These are phyloP conservation scores for Gorilla gorilla DNA, from an alignment of 2,113 vertebrate species.

Conservation along the genomic window DNA sequence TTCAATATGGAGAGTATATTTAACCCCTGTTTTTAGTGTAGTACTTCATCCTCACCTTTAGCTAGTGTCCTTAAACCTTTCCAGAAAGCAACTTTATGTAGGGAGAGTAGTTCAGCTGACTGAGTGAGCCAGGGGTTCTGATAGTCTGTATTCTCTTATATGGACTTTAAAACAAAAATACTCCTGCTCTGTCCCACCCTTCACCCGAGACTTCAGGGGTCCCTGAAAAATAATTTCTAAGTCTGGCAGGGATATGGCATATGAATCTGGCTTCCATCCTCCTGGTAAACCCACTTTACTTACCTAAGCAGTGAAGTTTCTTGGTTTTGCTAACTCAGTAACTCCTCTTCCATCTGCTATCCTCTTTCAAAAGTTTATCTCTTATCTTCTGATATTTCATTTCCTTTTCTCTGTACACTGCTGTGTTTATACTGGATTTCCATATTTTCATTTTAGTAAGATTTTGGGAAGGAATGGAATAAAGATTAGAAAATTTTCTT, in stretches of 20 bases:
- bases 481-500: background rate
- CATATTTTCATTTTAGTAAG: conserved; percentile 22
- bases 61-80: background rate
- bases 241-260: background rate
- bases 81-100: background rate
- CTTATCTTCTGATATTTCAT: background rate
- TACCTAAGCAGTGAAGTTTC: background rate
- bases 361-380: background rate
- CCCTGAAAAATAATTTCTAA: background rate
- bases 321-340: background rate
- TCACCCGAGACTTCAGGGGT: background rate
- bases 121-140: background rate
- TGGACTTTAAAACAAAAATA: background rate
- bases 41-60: background rate
- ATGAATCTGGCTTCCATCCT: background rate
- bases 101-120: background rate
- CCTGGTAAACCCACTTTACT: background rate
- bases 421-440: background rate
- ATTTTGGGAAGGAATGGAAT: background rate
- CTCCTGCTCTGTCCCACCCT: background rate
- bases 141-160: background rate
- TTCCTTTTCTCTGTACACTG: background rate
- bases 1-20: background rate
- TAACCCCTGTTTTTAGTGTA: background rate
- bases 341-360: background rate